Conservation (phyloP, 2,113 vertebrate species). For the Sterna hirundo region DNA sequence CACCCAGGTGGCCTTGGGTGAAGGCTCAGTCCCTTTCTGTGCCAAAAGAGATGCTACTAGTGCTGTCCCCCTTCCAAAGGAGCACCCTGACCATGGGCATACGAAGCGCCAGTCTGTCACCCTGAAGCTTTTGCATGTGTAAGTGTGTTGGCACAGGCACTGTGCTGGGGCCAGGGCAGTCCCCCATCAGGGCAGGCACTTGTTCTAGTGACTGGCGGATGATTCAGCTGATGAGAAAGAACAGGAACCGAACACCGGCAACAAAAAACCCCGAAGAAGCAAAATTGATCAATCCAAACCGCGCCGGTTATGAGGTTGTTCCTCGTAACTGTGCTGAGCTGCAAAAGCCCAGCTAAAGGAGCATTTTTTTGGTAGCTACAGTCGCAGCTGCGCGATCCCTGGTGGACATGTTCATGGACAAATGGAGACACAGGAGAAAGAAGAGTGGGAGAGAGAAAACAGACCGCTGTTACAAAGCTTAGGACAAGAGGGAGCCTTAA, state of each 20-base stretch:
- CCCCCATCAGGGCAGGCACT: background rate
- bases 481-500: background rate
- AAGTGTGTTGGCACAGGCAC: no score
- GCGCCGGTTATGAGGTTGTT: background rate
- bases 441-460: background rate
- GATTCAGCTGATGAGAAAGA: background rate
- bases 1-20: background rate
- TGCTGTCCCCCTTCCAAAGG: background rate
- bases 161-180: background rate
- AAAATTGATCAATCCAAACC: background rate
- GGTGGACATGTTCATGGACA: background rate
- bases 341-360: background rate
- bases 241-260: rapidly evolving
- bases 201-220: background rate
- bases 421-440: background rate
- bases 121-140: rapidly evolving
- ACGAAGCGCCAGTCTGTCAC: rapidly evolving
- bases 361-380: background rate
- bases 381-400: background rate
- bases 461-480: background rate
- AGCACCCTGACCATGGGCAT: background rate
- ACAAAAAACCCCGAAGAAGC: rapidly evolving
- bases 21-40: background rate
- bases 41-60: background rate
- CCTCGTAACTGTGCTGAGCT: background rate